phyloP scores from a whole-genome alignment of 2,797 vertebrate genomes.

The Hippocampus kuda region DNA sequence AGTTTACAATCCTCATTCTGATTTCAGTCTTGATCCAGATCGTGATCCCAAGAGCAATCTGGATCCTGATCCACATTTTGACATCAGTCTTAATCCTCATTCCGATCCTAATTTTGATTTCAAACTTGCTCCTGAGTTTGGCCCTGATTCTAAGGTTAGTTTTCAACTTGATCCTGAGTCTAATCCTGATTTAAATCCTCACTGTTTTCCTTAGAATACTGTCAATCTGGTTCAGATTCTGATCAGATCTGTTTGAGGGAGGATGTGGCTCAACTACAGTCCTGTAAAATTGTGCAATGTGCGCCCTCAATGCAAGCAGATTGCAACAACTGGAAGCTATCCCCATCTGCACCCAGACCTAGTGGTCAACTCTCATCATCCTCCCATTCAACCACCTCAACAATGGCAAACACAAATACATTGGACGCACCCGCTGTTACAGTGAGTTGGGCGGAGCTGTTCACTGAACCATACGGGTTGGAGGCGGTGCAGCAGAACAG shows the following conservation, averaged over 20 bases:
- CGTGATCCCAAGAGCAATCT: background rate
- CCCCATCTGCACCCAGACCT: too few species aligned
- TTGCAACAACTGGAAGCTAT: too few species aligned
- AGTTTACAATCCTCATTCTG: background rate
- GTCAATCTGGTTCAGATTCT: background rate
- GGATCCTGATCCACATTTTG: background rate
- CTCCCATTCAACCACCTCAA: background rate
- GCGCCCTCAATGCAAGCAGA: too few species aligned
- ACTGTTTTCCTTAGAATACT: background rate
- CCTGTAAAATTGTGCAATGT: too few species aligned
- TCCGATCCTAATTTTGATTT: background rate
- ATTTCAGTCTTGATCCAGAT: background rate
- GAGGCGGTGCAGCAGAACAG: constrained; percentile 81
- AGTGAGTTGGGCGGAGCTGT: constrained; percentile 74
- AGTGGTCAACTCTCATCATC: background rate
- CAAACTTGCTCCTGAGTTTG: background rate
- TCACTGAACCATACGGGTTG: constrained; percentile 77
- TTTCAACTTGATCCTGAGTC: background rate
- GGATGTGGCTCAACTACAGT: too few species aligned
- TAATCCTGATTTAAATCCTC: background rate
- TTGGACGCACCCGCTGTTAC: constrained; percentile 65
- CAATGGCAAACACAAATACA: background rate
- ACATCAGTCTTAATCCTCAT: background rate
- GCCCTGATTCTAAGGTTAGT: background rate
- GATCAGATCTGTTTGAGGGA: background rate